Evolutionary conservation across 1,140 invertebrate genomes (phyloP), one percentile per base, ranked within the genome.

Genomic region (Oedothorax gibbosus): DNA sequence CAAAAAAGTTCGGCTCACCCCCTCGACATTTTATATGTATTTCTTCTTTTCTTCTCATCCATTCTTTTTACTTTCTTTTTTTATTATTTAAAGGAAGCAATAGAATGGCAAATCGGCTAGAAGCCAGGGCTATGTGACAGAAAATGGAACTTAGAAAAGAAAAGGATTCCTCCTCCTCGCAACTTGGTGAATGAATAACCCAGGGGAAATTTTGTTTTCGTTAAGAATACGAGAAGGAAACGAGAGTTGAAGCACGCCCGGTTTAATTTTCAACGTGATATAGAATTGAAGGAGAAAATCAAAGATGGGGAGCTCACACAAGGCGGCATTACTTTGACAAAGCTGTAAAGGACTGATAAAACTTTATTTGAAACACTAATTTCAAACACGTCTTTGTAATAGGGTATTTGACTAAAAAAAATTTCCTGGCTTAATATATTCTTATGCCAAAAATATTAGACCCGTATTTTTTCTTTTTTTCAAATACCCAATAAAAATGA

Each of bases 1-100:
- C 65, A 56, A 68, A 66, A 71, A 21, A 14, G 5, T 56, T 79
- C 50, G 20, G 35, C 64, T 53, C 20, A 10, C 50, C 51, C 64
- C 68, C 60, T 64, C 56, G 56, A 77, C 64, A 79, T 79, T 66
- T 54, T 79, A 79, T 77, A 64, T 65, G 65, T 50, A 53, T 64
- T 68, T 79, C 66, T 77, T 49, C 54, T 75, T n/a, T 75, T 75
- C 56, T 57, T 75, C 51, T 75, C 60, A 79, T 51, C 18, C 62
- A n/a, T 75, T 56, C 21, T 51, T 68, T 68, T 62, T 75, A 35
- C 35, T 75, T 75, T 60, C 54, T 75, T 77, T 75, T 35, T 77
- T 65, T 50, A 64, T 79, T 79, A 79, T 79, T 79, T 79, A 79
- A 79, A 79, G 53, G 75, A 79, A 68, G 62, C 62, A n/a, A 79